Evolutionary conservation across 2,797 vertebrate species (phyloP).

Genomic region (Octomys mimax): DNA sequence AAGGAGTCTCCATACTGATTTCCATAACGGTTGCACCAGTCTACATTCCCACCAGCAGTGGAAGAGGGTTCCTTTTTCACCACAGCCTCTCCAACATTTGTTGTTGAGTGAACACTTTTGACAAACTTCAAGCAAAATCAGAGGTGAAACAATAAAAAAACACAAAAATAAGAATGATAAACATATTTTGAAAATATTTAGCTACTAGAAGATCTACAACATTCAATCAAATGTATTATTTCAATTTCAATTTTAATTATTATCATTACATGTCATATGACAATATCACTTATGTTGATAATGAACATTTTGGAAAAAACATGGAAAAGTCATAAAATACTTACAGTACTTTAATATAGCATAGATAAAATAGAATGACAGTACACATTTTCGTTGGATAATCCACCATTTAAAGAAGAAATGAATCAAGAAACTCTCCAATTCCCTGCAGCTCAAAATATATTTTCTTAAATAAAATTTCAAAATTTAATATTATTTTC

Average conservation of each 20-base stretch:
- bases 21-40: no score
- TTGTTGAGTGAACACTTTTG: no score
- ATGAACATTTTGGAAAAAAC: background rate
- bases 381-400: background rate
- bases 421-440: background rate
- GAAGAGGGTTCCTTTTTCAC: no score
- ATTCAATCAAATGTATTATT: background rate
- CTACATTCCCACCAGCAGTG: no score
- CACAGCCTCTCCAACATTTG: no score
- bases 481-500: background rate
- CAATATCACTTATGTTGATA: background rate
- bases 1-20: no score
- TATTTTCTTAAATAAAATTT: background rate
- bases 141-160: background rate
- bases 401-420: background rate
- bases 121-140: background rate
- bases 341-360: background rate
- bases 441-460: background rate
- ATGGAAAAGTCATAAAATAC: background rate
- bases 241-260: background rate
- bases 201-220: background rate
- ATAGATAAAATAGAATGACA: background rate
- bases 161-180: background rate
- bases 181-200: background rate
- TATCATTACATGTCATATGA: background rate